Evolutionary conservation across 2,888 invertebrate genomes (phyloP), one percentile per base, ranked within the genome.

Genomic region (Tachina fera): DNA sequence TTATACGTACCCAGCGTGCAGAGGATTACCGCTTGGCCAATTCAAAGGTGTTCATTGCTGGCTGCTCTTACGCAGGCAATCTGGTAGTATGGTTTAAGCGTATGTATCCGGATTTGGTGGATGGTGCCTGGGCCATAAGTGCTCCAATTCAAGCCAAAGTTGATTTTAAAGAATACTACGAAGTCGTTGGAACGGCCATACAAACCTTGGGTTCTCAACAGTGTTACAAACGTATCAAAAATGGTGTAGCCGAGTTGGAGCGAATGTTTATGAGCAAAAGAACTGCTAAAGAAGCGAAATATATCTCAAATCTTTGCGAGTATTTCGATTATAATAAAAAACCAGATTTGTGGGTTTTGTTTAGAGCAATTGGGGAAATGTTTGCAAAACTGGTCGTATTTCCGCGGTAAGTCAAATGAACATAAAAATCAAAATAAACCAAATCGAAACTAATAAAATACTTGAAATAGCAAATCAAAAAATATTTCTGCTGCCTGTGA

Each of bases 31-130:
- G 89, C 39, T 88, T 93, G 19, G 85, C 89, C 58, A 91, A 93
- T 56, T 93, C 93, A 1, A 93, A 91, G 74, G 91, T 92, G 0
- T 87, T 95, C 31, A 89, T 95, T 65, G 94, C 95, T 78, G 96
- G 95, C 1, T 95, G 95, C 0, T 96, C 96, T 0, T 96, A 96
- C 87, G 94, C 95, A 0, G 96, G 94, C 2, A 95, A 94, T 83
- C 95, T 96, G 95, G 96, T 94, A 22, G 92, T 95, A 47, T 96
- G 96, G 96, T 95, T 95, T 86, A 94, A 95, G 87, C 93, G 94
- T 74, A 92, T 94, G 43, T 96, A 96, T 90, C 95, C 95, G 0
- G 95, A 95, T 81, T 90, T 96, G 16, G 93, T 93, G 0, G 90
- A 90, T 19, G 96, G 95, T 4, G 94, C 93, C 0, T 93, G 95